A percentile compares a stretch with the other conserved stretches of the same genome.
These are phyloP conservation scores for Melangyna quadrimaculata DNA, from an alignment of 2,888 invertebrate genomes.

Conservation along the genomic window DNA sequence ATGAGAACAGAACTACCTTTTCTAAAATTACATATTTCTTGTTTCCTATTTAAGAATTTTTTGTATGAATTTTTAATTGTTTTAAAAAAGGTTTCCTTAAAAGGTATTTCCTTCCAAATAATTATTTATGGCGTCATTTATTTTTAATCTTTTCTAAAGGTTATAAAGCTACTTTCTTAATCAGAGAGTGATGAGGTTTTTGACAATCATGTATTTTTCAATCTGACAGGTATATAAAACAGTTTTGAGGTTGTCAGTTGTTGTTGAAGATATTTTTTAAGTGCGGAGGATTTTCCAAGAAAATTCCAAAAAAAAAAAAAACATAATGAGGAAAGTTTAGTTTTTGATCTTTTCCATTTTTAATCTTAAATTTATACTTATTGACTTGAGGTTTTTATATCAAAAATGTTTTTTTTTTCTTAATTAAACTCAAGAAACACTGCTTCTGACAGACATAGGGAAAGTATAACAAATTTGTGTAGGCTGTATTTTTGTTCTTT, in stretches of 20 bases:
- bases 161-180: not conserved
- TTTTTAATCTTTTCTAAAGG: not conserved
- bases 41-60: not conserved
- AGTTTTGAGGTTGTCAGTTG: too few species aligned
- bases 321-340: too few species aligned
- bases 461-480: not conserved
- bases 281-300: too few species aligned
- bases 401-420: not conserved
- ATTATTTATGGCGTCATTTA: not conserved
- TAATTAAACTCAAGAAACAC: not conserved
- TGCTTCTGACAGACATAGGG: not conserved
- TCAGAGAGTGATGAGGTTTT: not conserved
- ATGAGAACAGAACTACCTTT: not conserved
- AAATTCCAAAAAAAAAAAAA: too few species aligned
- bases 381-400: not conserved
- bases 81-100: not conserved
- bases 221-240: too few species aligned
- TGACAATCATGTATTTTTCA: not conserved
- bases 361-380: not conserved
- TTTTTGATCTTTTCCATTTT: not conserved
- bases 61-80: not conserved
- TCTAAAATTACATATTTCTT: not conserved
- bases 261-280: too few species aligned
- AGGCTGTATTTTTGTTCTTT: not conserved
- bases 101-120: not conserved